A percentile compares a stretch with the other conserved stretches of the same genome.
phyloP scores from a whole-genome alignment of 2,113 vertebrate species.

The Tachycineta bicolor region DNA sequence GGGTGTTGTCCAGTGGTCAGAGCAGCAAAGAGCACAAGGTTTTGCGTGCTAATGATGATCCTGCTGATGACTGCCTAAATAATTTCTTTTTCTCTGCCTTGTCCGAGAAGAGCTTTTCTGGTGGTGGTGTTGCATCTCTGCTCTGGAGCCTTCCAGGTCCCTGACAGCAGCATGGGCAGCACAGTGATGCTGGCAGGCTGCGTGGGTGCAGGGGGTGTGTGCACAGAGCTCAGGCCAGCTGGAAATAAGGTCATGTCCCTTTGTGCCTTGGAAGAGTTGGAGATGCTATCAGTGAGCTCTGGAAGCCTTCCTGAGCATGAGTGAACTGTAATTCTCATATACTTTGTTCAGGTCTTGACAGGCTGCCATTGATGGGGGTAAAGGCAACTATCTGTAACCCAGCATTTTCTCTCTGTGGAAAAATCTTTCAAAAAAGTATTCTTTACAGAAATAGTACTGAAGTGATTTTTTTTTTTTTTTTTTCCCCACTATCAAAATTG shows the following conservation, averaged over 20 bases:
- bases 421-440: background rate
- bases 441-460: background rate
- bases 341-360: background rate
- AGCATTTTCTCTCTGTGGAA: background rate
- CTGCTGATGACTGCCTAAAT: background rate
- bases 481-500: background rate
- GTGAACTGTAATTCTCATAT: background rate
- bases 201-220: background rate
- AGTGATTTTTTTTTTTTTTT: background rate
- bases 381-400: background rate
- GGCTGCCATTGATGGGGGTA: background rate
- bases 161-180: fast-evolving
- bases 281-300: background rate
- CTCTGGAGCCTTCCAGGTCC: background rate
- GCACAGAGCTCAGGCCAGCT: background rate
- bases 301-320: background rate
- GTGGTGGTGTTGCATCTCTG: background rate
- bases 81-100: background rate
- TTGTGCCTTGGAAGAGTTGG: fast-evolving
- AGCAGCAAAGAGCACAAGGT: background rate
- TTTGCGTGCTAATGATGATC: background rate
- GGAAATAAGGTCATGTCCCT: background rate
- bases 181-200: background rate
- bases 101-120: background rate
- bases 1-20: background rate